Conservation (phyloP, 30 jellyfish, hydroid and myxozoan species). For the Aurelia coerulea region DNA sequence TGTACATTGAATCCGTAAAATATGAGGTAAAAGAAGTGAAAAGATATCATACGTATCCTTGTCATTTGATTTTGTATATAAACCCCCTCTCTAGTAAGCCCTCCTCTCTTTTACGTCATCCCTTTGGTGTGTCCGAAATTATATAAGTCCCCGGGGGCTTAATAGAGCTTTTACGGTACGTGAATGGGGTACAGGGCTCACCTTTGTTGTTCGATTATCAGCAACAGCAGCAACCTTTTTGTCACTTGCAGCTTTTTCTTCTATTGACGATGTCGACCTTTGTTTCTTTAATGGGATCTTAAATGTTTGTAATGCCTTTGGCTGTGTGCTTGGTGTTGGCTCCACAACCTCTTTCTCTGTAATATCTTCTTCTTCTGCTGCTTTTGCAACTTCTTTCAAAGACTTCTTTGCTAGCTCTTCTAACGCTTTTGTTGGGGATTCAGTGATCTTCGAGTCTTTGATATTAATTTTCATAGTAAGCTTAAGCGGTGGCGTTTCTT, state of each 20-base stretch:
- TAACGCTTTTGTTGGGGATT: conserved; percentile 64
- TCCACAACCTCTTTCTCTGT: conserved; percentile 24
- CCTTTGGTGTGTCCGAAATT: too few relatives aligned
- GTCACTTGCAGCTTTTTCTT: conserved; percentile 1
- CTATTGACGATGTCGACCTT: conserved; percentile 23
- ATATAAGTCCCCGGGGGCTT: too few relatives aligned
- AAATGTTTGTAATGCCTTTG: conserved; percentile 37
- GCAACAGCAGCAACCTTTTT: neutral
- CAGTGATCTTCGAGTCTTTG: conserved; percentile 60
- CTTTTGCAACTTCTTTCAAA: conserved; percentile 8
- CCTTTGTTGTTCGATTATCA: neutral
- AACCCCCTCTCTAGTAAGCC: too few relatives aligned
- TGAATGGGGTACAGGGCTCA: neutral
- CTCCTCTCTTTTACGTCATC: too few relatives aligned
- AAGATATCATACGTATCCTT: too few relatives aligned
- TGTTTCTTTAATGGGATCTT: conserved; percentile 38
- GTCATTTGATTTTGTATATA: too few relatives aligned
- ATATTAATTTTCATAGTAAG: conserved; percentile 59
- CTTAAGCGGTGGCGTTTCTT: conserved; percentile 24
- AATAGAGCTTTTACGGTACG: too few relatives aligned
- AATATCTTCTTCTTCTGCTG: conserved; percentile 9
- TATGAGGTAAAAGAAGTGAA: too few relatives aligned
- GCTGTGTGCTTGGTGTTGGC: conserved; percentile 61
- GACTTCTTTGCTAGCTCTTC: conserved; percentile 7
- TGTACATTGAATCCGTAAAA: too few relatives aligned